These are phyloP conservation scores for Poeciliopsis prolifica DNA, from an alignment of 2,113 vertebrate genomes.

Conservation along the genomic window DNA sequence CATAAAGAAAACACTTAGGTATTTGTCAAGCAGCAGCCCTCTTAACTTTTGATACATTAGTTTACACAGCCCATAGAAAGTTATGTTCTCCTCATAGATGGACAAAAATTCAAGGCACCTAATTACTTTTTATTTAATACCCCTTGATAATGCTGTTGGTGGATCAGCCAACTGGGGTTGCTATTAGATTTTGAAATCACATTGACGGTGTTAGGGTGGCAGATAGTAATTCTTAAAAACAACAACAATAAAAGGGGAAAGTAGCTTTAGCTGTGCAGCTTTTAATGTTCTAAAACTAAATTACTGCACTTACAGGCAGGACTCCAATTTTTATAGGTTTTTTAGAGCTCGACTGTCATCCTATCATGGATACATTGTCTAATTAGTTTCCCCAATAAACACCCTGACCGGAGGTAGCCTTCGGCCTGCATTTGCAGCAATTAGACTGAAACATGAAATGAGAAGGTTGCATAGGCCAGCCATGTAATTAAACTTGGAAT, in stretches of 20 bases:
- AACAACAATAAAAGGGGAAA: constrained; percentile 2
- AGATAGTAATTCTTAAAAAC: not conserved
- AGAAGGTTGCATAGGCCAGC: constrained; percentile 50
- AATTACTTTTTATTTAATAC: not conserved
- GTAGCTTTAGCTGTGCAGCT: constrained; percentile 5
- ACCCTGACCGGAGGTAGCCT: constrained; percentile 48
- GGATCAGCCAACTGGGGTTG: too few relatives aligned
- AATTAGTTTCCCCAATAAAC: constrained; percentile 53
- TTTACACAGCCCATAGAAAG: not conserved
- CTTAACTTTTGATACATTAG: not conserved
- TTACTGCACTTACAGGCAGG: constrained; percentile 32
- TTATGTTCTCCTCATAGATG: not conserved
- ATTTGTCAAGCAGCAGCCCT: not conserved
- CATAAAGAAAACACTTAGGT: not conserved
- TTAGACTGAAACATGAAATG: constrained; percentile 70
- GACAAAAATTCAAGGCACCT: not conserved
- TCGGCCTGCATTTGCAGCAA: constrained; percentile 51
- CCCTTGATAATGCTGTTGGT: not conserved
- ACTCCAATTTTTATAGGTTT: constrained; percentile 30
- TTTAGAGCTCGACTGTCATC: constrained; percentile 15
- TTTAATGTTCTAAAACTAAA: constrained; percentile 41
- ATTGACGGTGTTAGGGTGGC: not conserved
- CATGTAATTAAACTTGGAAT: constrained; percentile 72
- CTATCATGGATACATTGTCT: constrained; percentile 42
- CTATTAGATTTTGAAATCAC: not conserved